A percentile compares a stretch with the other conserved stretches of the same genome.
These are phyloP conservation scores for Nilaparvata lugens DNA, from an alignment of 1,140 invertebrate species.

Conservation along the genomic window DNA sequence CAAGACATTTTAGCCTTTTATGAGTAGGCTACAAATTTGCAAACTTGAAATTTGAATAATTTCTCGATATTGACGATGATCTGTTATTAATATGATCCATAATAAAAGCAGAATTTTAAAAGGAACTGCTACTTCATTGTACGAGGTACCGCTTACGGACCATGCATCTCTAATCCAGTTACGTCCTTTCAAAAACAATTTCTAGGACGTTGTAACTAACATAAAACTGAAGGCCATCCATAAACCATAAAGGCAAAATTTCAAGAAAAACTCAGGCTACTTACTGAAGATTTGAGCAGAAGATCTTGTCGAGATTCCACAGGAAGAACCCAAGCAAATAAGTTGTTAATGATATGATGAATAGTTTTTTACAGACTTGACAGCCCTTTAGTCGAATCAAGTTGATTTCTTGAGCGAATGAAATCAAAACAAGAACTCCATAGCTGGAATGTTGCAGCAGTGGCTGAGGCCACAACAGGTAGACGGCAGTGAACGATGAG, in stretches of 20 bases:
- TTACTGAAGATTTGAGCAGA: conserved; percentile 26
- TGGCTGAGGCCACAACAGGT: conserved; percentile 28
- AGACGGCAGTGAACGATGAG: conserved; percentile 23
- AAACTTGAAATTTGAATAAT: too few species aligned
- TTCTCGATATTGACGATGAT: too few species aligned
- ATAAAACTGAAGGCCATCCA: background rate
- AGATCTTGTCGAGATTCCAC: conserved; percentile 29
- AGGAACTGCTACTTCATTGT: too few species aligned
- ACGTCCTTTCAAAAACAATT: background rate
- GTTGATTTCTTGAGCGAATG: conserved; percentile 21
- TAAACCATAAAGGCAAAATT: conserved; percentile 3
- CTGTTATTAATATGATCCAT: too few species aligned
- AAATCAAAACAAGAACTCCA: conserved; percentile 24
- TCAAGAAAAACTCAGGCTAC: too few species aligned
- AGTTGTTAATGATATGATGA: conserved; percentile 21
- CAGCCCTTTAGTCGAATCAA: conserved; percentile 23
- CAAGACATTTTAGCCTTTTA: too few species aligned
- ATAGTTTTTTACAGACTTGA: conserved; percentile 23
- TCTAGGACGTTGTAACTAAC: background rate
- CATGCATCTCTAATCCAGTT: too few species aligned
- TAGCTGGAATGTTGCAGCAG: conserved; percentile 26
- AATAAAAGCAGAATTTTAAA: too few species aligned
- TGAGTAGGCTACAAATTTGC: too few species aligned
- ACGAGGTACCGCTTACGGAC: too few species aligned
- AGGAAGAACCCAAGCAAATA: conserved; percentile 29